These are phyloP conservation scores for Thalassoma bifasciatum DNA, from an alignment of 2,113 vertebrate genomes.

Conservation along the genomic window DNA sequence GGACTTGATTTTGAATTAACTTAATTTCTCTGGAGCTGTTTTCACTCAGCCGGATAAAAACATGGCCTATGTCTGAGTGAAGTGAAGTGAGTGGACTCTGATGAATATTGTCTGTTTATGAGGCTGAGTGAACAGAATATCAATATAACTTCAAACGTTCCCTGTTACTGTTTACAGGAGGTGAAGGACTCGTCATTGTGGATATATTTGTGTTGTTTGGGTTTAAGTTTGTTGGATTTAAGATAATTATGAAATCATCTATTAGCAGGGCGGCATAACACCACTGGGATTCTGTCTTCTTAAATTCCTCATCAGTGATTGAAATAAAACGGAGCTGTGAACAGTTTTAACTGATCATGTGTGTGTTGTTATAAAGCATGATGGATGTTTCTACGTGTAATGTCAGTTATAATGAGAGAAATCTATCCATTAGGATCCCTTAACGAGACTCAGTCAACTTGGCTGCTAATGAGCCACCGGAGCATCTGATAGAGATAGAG, in stretches of 20 bases:
- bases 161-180: slow-evolving; percentile 19
- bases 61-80: slow-evolving; percentile 2
- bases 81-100: slow-evolving; percentile 16
- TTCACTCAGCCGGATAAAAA: slow-evolving; percentile 28
- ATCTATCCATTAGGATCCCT: slow-evolving; percentile 68
- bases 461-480: slow-evolving; percentile 71
- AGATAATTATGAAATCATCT: slow-evolving; percentile 43
- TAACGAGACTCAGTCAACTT: slow-evolving; percentile 72
- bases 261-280: slow-evolving; percentile 30
- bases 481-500: slow-evolving; percentile 34
- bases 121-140: slow-evolving; percentile 31
- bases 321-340: slow-evolving; percentile 19
- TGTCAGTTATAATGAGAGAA: slow-evolving; percentile 65
- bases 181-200: slow-evolving; percentile 1
- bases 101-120: slow-evolving; percentile 13
- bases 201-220: slow-evolving; percentile 13
- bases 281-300: not conserved
- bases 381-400: slow-evolving; percentile 44
- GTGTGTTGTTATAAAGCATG: not conserved
- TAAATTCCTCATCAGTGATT: slow-evolving; percentile 5
- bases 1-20: slow-evolving; percentile 14
- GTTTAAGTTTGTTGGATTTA: slow-evolving; percentile 14
- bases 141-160: slow-evolving; percentile 40
- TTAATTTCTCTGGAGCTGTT: slow-evolving; percentile 30
- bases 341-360: not conserved